A percentile compares a stretch with the other conserved stretches of the same genome.
Conservation (phyloP, 1,140 invertebrate genomes). For the Tribolium madens region DNA sequence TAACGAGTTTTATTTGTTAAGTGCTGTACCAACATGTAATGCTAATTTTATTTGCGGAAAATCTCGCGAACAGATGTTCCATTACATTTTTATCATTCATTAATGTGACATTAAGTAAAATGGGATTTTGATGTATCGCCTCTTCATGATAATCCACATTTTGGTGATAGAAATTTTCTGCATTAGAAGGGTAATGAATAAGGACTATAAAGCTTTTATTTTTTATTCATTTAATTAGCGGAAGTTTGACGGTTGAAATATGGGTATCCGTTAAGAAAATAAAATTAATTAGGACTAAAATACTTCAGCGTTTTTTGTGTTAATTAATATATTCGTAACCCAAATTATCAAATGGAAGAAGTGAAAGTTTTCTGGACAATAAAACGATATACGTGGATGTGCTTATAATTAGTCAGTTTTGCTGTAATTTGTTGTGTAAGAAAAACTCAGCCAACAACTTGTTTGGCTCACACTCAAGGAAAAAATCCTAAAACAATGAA, state of each 20-base stretch:
- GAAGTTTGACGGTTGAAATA: conserved; percentile 10
- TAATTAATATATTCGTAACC: conserved; percentile 15
- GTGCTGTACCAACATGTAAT: conserved; percentile 42
- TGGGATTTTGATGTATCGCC: conserved; percentile 52
- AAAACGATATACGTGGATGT: not conserved
- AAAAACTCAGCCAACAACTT: not conserved
- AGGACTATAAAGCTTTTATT: too few relatives aligned
- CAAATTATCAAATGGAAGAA: not conserved
- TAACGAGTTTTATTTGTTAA: conserved; percentile 43
- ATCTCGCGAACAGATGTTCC: conserved; percentile 53
- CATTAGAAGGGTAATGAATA: too few relatives aligned
- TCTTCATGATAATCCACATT: conserved; percentile 44
- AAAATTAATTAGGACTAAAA: conserved; percentile 29
- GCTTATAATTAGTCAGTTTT: not conserved
- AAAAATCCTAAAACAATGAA: not conserved
- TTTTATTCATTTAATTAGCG: conserved; percentile 19
- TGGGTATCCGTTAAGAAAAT: conserved; percentile 24
- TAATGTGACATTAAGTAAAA: conserved; percentile 53
- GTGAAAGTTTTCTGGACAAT: not conserved
- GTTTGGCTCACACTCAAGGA: not conserved
- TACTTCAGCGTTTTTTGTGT: conserved; percentile 4
- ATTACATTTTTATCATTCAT: conserved; percentile 53
- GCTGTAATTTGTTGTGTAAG: too few relatives aligned
- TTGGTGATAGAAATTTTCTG: not conserved
- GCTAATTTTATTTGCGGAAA: conserved; percentile 47